Evolutionary conservation across 2,888 invertebrate genomes (phyloP).

Genomic region (Neria commutata): DNA sequence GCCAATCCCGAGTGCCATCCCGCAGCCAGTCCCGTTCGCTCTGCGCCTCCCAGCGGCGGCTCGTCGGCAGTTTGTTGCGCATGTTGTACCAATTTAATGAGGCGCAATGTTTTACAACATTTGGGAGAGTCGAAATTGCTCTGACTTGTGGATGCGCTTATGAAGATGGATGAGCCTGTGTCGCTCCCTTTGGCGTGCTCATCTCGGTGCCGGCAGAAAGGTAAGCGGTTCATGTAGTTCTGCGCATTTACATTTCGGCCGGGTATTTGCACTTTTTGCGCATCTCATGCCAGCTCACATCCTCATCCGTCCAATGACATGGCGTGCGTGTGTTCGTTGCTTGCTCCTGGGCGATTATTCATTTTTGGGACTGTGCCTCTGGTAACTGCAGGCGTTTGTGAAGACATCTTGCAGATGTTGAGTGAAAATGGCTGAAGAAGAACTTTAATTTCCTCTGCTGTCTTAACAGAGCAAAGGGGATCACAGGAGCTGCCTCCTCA

Average conservation of each 20-base stretch:
- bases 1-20: not conserved
- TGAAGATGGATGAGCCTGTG: slow-evolving; percentile 20
- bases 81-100: slow-evolving; percentile 27
- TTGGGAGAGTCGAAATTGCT: slow-evolving; percentile 9
- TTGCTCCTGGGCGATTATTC: not conserved
- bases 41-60: not conserved
- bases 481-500: too few relatives aligned
- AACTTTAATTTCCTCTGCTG: too few relatives aligned
- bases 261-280: not conserved
- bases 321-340: not conserved
- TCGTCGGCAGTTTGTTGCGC: not conserved
- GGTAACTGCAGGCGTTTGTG: not conserved
- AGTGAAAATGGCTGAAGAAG: not conserved
- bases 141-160: slow-evolving; percentile 27
- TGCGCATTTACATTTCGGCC: slow-evolving; percentile 4
- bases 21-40: not conserved
- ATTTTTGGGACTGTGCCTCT: too few relatives aligned
- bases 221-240: not conserved
- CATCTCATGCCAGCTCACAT: not conserved
- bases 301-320: not conserved
- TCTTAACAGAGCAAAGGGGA: too few relatives aligned
- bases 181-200: slow-evolving; percentile 1
- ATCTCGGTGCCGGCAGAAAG: not conserved
- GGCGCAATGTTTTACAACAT: slow-evolving; percentile 33
- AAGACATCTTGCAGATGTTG: not conserved